A percentile compares a stretch with the other conserved stretches of the same genome.
phyloP scores from a whole-genome alignment of 2,797 vertebrate species.

The Acrocephalus scirpaceus region DNA sequence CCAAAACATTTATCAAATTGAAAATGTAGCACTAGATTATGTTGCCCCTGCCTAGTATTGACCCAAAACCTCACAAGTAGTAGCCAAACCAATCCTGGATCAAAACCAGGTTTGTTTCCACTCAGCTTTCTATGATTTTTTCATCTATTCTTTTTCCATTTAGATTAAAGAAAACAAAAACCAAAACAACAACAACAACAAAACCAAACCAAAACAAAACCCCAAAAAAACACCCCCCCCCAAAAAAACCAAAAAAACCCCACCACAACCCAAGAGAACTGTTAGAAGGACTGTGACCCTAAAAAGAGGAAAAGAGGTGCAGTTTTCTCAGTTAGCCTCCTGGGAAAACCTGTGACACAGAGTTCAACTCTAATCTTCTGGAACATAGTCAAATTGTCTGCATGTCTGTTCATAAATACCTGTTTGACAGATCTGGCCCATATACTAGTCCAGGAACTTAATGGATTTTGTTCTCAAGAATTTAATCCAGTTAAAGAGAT shows the following conservation, averaged over 20 bases:
- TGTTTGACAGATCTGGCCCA: background rate
- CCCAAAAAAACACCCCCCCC: too few relatives aligned
- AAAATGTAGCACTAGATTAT: background rate
- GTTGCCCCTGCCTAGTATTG: background rate
- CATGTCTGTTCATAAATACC: background rate
- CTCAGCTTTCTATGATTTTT: background rate
- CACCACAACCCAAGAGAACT: background rate
- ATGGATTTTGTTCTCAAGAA: conserved; percentile 11
- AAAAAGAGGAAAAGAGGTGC: background rate
- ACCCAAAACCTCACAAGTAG: background rate
- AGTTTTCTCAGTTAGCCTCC: background rate
- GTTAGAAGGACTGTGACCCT: background rate
- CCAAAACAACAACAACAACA: background rate
- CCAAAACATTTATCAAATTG: background rate
- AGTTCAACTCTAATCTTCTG: background rate
- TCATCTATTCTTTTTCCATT: background rate
- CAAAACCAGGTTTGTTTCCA: background rate
- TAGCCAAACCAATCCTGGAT: background rate
- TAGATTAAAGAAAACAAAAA: background rate
- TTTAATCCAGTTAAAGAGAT: conserved; percentile 32
- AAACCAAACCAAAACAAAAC: too few relatives aligned
- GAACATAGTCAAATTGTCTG: background rate
- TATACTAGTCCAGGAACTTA: background rate
- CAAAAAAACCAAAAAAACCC: too few relatives aligned
- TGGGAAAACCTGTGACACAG: background rate